phyloP scores from a whole-genome alignment of 2,113 vertebrate species.

The Myiagra hebetior region DNA sequence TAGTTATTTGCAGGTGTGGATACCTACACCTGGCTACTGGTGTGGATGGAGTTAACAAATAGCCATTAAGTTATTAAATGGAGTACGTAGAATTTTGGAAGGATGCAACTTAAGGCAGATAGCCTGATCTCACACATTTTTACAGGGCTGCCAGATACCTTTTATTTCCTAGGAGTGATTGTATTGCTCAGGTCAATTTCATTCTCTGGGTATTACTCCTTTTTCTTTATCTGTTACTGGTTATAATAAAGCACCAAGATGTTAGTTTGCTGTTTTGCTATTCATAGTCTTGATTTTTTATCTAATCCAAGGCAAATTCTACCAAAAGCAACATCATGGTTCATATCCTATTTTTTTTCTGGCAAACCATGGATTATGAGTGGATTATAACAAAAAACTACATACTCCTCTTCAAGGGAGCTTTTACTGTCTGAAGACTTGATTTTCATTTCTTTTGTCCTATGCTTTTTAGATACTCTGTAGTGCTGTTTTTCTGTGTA shows the following conservation, averaged over 20 bases:
- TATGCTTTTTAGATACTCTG: not conserved
- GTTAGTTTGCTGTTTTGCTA: not conserved
- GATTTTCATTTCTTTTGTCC: not conserved
- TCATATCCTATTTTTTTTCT: not conserved
- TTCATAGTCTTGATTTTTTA: not conserved
- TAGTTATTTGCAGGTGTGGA: not conserved
- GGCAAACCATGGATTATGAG: not conserved
- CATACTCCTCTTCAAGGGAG: not conserved
- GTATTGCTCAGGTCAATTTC: not conserved
- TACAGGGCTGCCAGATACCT: not conserved
- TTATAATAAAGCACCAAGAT: not conserved
- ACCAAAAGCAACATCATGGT: not conserved
- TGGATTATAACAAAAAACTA: not conserved
- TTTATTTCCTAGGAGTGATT: not conserved
- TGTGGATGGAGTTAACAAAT: not conserved
- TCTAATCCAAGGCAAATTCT: not conserved
- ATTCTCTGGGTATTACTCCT: not conserved
- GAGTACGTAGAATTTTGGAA: not conserved
- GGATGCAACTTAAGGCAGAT: not conserved
- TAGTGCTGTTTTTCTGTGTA: not conserved
- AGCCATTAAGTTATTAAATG: not conserved
- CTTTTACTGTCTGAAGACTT: not conserved
- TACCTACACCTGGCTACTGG: not conserved
- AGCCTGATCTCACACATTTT: not conserved
- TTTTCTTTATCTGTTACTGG: not conserved